These are phyloP conservation scores for Petrocephalus schoutedeni DNA, from an alignment of 2,797 vertebrate species.

Conservation along the genomic window DNA sequence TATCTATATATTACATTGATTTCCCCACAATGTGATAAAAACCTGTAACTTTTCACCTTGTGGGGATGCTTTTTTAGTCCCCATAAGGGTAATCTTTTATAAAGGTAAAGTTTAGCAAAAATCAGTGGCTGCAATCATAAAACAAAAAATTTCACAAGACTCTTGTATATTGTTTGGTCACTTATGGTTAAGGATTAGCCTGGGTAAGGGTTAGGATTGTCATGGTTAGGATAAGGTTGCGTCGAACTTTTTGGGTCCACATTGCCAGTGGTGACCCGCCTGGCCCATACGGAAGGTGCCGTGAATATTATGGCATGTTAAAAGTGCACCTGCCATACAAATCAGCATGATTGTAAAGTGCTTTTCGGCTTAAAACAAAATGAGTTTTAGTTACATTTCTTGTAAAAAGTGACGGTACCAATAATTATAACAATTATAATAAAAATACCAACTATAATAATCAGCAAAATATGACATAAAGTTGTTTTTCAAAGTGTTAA, in stretches of 20 bases:
- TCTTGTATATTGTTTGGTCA: not conserved
- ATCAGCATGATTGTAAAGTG: too few relatives aligned
- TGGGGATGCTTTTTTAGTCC: not conserved
- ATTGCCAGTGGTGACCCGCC: too few relatives aligned
- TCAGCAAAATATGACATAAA: not conserved
- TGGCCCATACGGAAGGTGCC: too few relatives aligned
- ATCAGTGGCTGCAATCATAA: not conserved
- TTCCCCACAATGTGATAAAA: not conserved
- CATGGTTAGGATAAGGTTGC: not conserved
- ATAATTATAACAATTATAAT: too few relatives aligned
- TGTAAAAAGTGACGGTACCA: too few relatives aligned
- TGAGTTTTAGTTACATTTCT: too few relatives aligned
- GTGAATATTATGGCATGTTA: too few relatives aligned
- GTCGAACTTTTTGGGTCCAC: too few relatives aligned
- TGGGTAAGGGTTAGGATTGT: not conserved
- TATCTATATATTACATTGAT: not conserved
- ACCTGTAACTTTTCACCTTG: not conserved
- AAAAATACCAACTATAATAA: not conserved
- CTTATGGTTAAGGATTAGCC: not conserved
- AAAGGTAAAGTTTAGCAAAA: not conserved
- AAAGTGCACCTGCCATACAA: too few relatives aligned
- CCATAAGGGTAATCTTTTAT: not conserved
- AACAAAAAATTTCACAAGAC: not conserved
- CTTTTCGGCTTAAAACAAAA: too few relatives aligned
- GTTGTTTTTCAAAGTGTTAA: too few relatives aligned